These are phyloP conservation scores for Pygocentrus nattereri DNA, from an alignment of 2,797 vertebrate genomes.

Conservation along the genomic window DNA sequence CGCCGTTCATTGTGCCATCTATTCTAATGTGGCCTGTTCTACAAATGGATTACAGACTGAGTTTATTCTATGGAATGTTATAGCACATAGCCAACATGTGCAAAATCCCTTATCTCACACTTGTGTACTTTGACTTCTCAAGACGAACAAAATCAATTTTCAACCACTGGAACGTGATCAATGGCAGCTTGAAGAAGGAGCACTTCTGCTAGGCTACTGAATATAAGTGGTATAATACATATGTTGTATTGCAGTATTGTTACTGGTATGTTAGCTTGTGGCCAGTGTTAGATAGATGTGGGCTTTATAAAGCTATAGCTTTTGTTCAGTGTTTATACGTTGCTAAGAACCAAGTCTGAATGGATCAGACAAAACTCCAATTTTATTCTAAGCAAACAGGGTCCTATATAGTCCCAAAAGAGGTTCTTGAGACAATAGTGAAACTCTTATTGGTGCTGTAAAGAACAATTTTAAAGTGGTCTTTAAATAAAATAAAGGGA, in stretches of 20 bases:
- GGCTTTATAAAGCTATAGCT: no score
- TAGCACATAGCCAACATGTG: background rate
- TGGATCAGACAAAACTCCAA: no score
- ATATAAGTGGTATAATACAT: background rate
- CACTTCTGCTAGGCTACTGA: background rate
- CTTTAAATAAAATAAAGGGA: no score
- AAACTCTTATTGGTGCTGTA: background rate
- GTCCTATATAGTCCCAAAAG: no score
- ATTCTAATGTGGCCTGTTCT: background rate
- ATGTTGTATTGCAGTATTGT: background rate
- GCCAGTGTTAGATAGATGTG: background rate
- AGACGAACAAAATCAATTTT: constrained; percentile 28
- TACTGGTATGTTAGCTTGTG: background rate
- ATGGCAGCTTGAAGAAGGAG: background rate
- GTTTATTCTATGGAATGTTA: no score
- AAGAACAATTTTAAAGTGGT: no score
- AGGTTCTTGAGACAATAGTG: background rate
- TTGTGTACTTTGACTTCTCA: constrained; percentile 28
- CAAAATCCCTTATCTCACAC: background rate
- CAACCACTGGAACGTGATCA: background rate
- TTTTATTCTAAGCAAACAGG: no score
- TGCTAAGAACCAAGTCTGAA: no score
- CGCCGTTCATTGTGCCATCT: background rate
- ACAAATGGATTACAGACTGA: background rate
- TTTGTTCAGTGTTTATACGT: no score